Conservation (phyloP, 2,888 invertebrate species). For the Napeogenes inachia region DNA sequence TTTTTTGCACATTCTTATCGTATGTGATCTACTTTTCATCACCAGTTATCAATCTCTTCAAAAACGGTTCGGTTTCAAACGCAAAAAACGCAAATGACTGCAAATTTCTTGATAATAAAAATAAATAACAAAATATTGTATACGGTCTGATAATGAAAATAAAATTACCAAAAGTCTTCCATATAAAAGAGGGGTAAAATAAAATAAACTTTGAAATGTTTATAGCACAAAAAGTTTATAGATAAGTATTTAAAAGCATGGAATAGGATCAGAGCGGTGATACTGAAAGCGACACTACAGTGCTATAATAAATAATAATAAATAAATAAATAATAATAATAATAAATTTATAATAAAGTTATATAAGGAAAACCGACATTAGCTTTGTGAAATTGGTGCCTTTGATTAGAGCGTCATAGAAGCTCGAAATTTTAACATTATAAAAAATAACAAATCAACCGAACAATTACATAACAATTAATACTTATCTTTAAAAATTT, state of each 20-base stretch:
- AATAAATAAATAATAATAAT: too few relatives aligned
- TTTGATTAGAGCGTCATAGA: slow-evolving; percentile 10
- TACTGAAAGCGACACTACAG: slow-evolving; percentile 7
- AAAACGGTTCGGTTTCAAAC: too few relatives aligned
- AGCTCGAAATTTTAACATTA: slow-evolving; percentile 17
- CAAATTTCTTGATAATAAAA: too few relatives aligned
- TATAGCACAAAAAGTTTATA: slow-evolving; percentile 2
- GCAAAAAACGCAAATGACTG: too few relatives aligned
- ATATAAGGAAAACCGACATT: slow-evolving; percentile 5
- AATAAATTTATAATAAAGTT: neutral
- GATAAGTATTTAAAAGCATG: slow-evolving; percentile 1
- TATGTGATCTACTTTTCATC: too few relatives aligned
- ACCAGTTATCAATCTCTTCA: too few relatives aligned
- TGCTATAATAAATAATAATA: neutral
- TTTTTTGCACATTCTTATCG: too few relatives aligned
- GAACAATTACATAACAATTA: neutral
- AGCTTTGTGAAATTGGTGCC: slow-evolving; percentile 2
- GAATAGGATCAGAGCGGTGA: slow-evolving; percentile 9
- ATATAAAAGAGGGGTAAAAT: too few relatives aligned
- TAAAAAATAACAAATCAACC: slow-evolving; percentile 13
- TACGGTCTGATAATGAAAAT: too few relatives aligned
- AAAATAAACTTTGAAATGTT: neutral
- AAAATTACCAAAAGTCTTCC: too few relatives aligned
- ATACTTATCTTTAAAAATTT: too few relatives aligned
- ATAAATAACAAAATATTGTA: too few relatives aligned